These are phyloP conservation scores for Baryphthengus martii DNA, from an alignment of 2,113 vertebrate genomes.

Conservation along the genomic window DNA sequence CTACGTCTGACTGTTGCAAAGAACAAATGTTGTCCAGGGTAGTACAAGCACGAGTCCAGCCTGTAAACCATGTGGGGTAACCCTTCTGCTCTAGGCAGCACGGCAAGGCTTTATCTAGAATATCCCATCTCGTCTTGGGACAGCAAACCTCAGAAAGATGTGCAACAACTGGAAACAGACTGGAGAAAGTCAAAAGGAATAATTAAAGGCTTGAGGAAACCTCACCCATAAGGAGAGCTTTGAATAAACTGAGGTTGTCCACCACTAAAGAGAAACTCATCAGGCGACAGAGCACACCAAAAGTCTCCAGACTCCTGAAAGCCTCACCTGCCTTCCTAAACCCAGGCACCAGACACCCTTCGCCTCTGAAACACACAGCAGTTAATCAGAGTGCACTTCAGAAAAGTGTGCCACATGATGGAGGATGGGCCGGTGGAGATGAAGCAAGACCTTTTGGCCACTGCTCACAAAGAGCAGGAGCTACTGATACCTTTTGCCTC, in stretches of 20 bases:
- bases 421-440: neutral
- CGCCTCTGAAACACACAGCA: neutral
- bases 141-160: neutral
- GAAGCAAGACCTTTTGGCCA: neutral
- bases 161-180: neutral
- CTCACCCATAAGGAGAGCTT: neutral
- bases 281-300: neutral
- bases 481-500: neutral
- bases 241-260: neutral
- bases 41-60: neutral
- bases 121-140: neutral
- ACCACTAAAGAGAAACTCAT: neutral
- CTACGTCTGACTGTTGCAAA: neutral
- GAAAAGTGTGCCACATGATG: neutral
- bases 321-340: neutral
- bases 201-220: neutral
- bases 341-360: neutral
- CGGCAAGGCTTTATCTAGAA: neutral
- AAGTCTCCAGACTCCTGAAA: neutral
- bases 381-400: rapidly evolving
- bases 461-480: neutral
- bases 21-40: neutral
- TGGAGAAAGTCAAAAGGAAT: neutral
- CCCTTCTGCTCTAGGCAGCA: neutral
- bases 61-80: neutral